These are phyloP conservation scores for Onychomys leucogaster DNA, from an alignment of 2,797 vertebrate species.

Conservation along the genomic window DNA sequence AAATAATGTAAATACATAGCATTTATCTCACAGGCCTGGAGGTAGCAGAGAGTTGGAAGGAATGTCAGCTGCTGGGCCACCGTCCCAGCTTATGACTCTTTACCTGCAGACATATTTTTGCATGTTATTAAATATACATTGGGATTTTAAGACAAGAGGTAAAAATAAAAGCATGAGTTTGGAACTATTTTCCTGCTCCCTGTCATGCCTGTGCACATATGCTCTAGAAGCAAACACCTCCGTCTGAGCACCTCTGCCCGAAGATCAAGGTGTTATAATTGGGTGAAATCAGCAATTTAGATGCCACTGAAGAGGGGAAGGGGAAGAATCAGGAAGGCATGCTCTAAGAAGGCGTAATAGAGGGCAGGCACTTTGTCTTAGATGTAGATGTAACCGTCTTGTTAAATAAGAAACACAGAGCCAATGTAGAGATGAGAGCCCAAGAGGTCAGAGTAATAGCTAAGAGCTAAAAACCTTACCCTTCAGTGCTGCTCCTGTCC, in stretches of 20 bases:
- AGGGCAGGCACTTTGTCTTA: neutral
- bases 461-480: too few species aligned
- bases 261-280: neutral
- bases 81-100: neutral
- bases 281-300: neutral
- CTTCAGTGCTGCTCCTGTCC: too few species aligned
- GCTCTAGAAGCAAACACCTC: neutral
- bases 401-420: too few species aligned
- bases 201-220: neutral
- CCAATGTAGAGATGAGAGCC: too few species aligned
- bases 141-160: neutral
- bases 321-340: neutral
- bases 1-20: neutral
- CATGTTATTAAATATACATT: neutral
- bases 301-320: neutral
- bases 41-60: neutral
- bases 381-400: too few species aligned
- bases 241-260: neutral
- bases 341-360: neutral
- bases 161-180: slow-evolving; percentile 5
- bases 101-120: neutral
- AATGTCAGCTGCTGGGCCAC: neutral
- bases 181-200: neutral
- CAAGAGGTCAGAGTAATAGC: too few species aligned
- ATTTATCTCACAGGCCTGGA: neutral